Evolutionary conservation across 2,888 invertebrate genomes (phyloP), one percentile per base, ranked within the genome.

Genomic region (Lypha dubia): DNA sequence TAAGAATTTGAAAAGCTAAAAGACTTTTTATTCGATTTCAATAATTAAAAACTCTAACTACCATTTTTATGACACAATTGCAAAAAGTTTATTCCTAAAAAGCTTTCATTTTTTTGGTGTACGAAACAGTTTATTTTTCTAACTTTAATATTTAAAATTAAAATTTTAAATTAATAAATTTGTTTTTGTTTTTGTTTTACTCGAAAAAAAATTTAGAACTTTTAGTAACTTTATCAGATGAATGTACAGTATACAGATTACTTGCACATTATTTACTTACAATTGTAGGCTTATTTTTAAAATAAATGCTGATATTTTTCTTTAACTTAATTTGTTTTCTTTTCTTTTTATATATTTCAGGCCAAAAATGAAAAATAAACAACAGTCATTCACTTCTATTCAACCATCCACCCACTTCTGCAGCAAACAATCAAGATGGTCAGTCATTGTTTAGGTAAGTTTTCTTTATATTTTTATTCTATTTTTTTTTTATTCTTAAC

Each of bases 371-470:
- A 32, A 58, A 7, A 49, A 56, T 65, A 51, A 9, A n/a, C 7
- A 63, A 28, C 22, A 75, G 24, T 74, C 63, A 28, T 63, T 53
- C 28, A 56, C 17, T 41, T 32, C 24, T 44, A 75, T 67, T 75
- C 22, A 44, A 32, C 15, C 51, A 51, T 67, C 75, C 79, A 67
- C 83, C 83, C 71, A 79, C 75, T 44, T 17, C 38, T 46, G 11
- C 6, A 28, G 15, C 44, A 58, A 58, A 73, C 41, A 71, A 73
- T 71, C 51, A 65, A 77, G 70, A 75, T 76, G 75, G 70, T 38
- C 76, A 67, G 49, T 60, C 51, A 71, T 70, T 84, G 75, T 75
- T 79, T 75, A 79, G 83, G 75, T 71, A 84, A 84, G 46, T 73
- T 79, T 71, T 63, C 20, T 62, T 68, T n/a, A n/a, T n/a, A n/a